Base-by-base conservation (phyloP, 1,140 invertebrate species). In the Capitella teleta region DNA sequence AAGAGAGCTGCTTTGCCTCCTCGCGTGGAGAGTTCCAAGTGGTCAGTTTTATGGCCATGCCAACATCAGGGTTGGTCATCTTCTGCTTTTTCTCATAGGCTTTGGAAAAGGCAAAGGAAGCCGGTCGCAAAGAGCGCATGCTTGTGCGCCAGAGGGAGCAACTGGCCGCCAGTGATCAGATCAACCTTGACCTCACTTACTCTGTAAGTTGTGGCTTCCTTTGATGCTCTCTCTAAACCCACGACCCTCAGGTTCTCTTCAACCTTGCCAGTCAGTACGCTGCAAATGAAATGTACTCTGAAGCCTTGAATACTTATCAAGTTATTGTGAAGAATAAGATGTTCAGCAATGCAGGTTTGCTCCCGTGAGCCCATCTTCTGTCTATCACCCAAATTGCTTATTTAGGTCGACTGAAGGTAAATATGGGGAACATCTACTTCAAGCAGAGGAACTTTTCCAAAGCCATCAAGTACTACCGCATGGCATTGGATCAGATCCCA, bases 391-490 rank as follows among this genome's bases (percentile, higher is more conserved):
- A 28, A 34, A 40, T 3, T 21, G 12, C 1, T 60, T 49, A 56
- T 32, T 47, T 47, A 67, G 85, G 90, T 61, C 79, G 92, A 55
- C 72, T 98, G 0, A 94, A 94, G 76, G 82, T 97, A 0, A 98
- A 98, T 63, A 97, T 98, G 84, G 95, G 92, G 2, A 98, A 98
- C 67, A 94, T 98, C 64, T 92, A 95, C 71, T 91, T 88, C 56
- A 86, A 87, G 70, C 86, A 94, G 77, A 88, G 87, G 26, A 87
- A 97, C 62, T 89, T 86, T 61, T 81, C 84, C 16, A 92, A 95
- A 74, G 94, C 95, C 4, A 83, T 98, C 40, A 99, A 99, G 76
- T 86, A 95, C 77, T 97, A 96, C 65, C 78, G 89, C 60, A 96
- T 95, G 91, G 91, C 92, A 10, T 74, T 96, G 34, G 93, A 98